Evolutionary conservation across 30 jellyfish, hydroid and myxozoan species (phyloP), one percentile per base, ranked within the genome.

Genomic region (Aurelia aurita): DNA sequence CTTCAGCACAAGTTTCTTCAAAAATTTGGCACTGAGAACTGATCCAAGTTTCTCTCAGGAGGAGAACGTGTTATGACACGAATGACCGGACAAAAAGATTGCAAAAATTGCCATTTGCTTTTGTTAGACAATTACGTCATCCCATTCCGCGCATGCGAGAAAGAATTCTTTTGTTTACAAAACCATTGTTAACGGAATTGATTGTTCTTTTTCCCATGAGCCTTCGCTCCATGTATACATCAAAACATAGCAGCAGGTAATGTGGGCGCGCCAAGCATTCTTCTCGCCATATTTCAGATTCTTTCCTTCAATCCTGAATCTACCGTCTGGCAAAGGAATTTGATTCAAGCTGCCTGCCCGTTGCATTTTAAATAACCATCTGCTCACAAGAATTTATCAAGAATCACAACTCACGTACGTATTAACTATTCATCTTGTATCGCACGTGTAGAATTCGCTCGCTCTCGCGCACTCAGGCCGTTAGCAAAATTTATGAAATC

Each of bases 221-320:
- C 66, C 90, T 62, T 49, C 90, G 44, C 67, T 78, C 54, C 66
- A 71, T 68, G 90, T 55, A 73, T 73, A 54, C 85, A 73, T 73
- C 85, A 80, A 80, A 80, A 80, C 90, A 80, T 80, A 62, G 84
- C 90, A 80, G 84, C 90, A 80, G 84, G 90, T 64, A 81, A 69
- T 74, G 93, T 92, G 98, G 98, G 98, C 98, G 98, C 97, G 98
- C 98, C 98, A 73, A 76, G 84, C 98, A 92, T 92, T 75, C 94
- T 87, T 92, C 71, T 35, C 72, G 72, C 82, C 91, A 87, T 87
- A 76, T 54, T 87, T 87, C 84, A 64, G 84, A 87, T 87, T 87
- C 96, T 79, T 87, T 58, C 23, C 92, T 53, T 53, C 84, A 85
- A 85, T 74, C 83, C 90, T 80, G 84, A 80, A 80, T 66, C 90